A percentile compares a stretch with the other conserved stretches of the same genome.
phyloP scores from a whole-genome alignment of 2,113 vertebrate species.

The Planiliza haematocheilus region DNA sequence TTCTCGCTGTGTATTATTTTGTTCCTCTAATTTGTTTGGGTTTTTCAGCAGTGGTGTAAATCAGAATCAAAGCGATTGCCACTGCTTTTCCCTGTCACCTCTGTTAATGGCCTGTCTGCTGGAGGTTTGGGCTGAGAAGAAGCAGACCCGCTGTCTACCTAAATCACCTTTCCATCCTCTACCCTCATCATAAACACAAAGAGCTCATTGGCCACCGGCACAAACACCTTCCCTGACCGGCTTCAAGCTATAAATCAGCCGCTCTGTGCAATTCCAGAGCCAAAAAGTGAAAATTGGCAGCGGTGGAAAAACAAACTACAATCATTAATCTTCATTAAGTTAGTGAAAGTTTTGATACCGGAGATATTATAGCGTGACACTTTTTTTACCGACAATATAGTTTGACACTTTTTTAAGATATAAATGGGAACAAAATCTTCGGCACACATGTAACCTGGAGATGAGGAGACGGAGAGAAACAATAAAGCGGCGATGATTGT shows the following conservation, averaged over 20 bases:
- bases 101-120: constrained; percentile 75
- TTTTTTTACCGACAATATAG: constrained; percentile 51
- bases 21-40: constrained; percentile 80
- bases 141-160: constrained; percentile 75
- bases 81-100: constrained; percentile 76
- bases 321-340: constrained; percentile 69
- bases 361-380: constrained; percentile 42
- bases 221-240: constrained; percentile 71
- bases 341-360: constrained; percentile 32
- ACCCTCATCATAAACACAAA: constrained; percentile 76
- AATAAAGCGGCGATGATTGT: constrained; percentile 76
- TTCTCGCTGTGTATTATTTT: constrained; percentile 78
- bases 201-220: constrained; percentile 72
- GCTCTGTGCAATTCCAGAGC: constrained; percentile 30
- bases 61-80: constrained; percentile 80
- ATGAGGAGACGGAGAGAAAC: constrained; percentile 60
- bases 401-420: constrained; percentile 64
- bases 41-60: constrained; percentile 74
- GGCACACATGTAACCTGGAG: constrained; percentile 42
- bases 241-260: constrained; percentile 63
- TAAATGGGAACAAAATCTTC: constrained; percentile 59
- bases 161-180: constrained; percentile 76
- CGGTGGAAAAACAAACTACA: constrained; percentile 40
- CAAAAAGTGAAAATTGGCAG: constrained; percentile 48
- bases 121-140: constrained; percentile 72